Evolutionary conservation across 2,888 invertebrate genomes (phyloP).

Genomic region (Subacronicta megacephala): DNA sequence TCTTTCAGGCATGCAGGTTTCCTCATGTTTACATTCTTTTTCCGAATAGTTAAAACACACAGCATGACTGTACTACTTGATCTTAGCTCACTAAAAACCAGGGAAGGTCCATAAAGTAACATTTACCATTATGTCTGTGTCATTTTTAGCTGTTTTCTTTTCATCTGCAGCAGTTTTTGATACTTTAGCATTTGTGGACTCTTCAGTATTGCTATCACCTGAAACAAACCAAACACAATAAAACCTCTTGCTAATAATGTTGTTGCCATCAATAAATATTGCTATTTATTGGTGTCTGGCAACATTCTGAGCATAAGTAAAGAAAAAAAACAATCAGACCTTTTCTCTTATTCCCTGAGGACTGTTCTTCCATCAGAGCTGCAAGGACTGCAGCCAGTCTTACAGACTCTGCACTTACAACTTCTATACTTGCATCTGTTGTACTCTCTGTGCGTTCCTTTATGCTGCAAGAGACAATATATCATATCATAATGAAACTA

Average conservation of each 20-base stretch:
- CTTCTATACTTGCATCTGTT: conserved; percentile 79
- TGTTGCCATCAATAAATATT: too few species aligned
- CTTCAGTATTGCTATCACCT: conserved; percentile 78
- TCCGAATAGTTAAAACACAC: too few species aligned
- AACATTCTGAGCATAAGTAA: too few species aligned
- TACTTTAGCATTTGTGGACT: conserved; percentile 78
- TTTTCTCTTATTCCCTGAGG: conserved; percentile 78
- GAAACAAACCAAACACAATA: neutral
- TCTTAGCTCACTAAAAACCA: too few species aligned
- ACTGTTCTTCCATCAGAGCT: conserved; percentile 82
- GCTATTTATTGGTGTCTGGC: too few species aligned
- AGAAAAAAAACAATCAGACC: conserved; percentile 54
- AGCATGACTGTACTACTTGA: too few species aligned
- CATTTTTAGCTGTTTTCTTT: conserved; percentile 90
- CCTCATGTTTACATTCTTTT: too few species aligned
- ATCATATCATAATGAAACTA: too few species aligned
- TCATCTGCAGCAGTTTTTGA: conserved; percentile 85
- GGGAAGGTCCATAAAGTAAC: neutral
- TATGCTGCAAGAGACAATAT: conserved; percentile 74
- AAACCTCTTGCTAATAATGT: too few species aligned
- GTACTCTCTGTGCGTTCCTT: conserved; percentile 78
- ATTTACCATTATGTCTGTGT: conserved; percentile 92
- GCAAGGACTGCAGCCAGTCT: conserved; percentile 79
- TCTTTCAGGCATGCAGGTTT: too few species aligned
- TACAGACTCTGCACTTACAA: conserved; percentile 82